Base-by-base conservation (phyloP, 1,140 invertebrate species). In the Atta cephalotes region DNA sequence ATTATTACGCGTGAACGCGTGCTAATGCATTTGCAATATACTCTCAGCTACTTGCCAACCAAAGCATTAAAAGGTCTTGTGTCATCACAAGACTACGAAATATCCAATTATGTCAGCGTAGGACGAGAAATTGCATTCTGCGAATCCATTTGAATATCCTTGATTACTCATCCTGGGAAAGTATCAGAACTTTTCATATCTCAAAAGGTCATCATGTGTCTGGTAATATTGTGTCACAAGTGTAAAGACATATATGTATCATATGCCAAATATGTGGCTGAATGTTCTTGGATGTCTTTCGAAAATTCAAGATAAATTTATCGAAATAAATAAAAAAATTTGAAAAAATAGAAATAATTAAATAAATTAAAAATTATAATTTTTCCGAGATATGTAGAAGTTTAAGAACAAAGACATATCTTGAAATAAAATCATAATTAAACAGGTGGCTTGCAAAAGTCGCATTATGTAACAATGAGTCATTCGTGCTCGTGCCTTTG, bases 121-220 rank as follows among this genome's bases (percentile, higher is more conserved):
- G 91, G 89, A 66, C 68, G 91, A 71, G 72, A 80, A 87, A 89
- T 87, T 86, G 87, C 89, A 85, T 92, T 92, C 89, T 81, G 53
- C n/a, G 88, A 90, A 92, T 90, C 63, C 65, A 56, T 10, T 16
- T 35, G 16, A 18, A 49, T 31, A 60, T 81, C 85, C 90, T 91
- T 89, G 85, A 79, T 87, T 79, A 18, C 25, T 53, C 71, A 28
- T 12, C 39, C n/a, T 10, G 62, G 12, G 71, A 84, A 85, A 58
- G 49, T 71, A 62, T 76, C 25, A 25, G 3, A 49, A 56, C 12
- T 12, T 51, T 25, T 56, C 45, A 18, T 66, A 49, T 56, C 56
- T 74, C 10, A 31, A 60, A 72, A 72, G 28, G 4, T 21, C 25
- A 62, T 82, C 39, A 6, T 21, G 5, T 12, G 25, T 31, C 18